Evolutionary conservation across 2,113 vertebrate species (phyloP).

Genomic region (Pseudopipra pipra): DNA sequence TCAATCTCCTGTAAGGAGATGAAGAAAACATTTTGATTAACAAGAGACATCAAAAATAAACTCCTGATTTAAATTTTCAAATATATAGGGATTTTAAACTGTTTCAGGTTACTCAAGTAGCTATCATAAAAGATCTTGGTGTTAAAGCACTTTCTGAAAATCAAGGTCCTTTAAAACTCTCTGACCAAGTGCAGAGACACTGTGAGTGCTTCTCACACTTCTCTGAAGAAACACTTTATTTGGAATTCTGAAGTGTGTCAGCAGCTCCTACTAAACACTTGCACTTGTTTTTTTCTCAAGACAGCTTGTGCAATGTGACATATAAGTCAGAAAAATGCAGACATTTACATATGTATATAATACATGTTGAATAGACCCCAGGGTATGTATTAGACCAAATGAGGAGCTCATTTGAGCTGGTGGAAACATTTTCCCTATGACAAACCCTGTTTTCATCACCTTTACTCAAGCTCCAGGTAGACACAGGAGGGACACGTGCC

Average conservation of each 20-base stretch:
- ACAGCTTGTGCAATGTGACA: constrained; percentile 51
- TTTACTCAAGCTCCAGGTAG: neutral
- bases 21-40: neutral
- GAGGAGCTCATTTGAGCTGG: neutral
- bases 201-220: constrained; percentile 15
- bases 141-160: constrained; percentile 15
- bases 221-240: constrained; percentile 35
- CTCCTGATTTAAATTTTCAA: neutral
- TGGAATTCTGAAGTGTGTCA: constrained; percentile 50
- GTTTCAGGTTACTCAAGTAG: neutral
- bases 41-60: neutral
- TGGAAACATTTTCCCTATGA: neutral
- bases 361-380: neutral
- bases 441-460: neutral
- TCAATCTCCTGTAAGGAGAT: neutral
- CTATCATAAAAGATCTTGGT: neutral
- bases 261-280: constrained; percentile 59
- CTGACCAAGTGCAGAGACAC: neutral
- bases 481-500: neutral
- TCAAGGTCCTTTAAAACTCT: constrained; percentile 23
- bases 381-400: neutral
- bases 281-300: neutral
- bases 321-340: constrained; percentile 41
- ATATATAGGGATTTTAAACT: neutral
- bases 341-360: constrained; percentile 48